These are phyloP conservation scores for Nannoperca australis DNA, from an alignment of 2,797 vertebrate genomes.

Conservation along the genomic window DNA sequence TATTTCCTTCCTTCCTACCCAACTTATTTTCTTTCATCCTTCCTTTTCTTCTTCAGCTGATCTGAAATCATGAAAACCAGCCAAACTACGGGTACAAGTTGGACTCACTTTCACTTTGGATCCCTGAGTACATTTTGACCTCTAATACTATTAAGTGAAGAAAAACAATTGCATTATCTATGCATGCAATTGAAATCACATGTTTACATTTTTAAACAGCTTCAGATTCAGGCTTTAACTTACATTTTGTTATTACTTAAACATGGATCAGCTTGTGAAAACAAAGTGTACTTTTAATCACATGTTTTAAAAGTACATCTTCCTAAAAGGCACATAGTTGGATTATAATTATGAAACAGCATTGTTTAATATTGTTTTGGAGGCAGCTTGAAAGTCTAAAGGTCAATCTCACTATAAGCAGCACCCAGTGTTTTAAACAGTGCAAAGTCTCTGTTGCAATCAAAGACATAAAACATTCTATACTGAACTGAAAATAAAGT, in stretches of 20 bases:
- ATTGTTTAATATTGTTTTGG: not conserved
- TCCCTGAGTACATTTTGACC: not conserved
- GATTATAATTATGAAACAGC: not conserved
- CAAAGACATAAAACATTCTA: not conserved
- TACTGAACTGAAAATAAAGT: not conserved
- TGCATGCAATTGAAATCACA: not conserved
- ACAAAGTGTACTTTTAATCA: not conserved
- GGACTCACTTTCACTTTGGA: not conserved
- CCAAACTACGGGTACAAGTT: not conserved
- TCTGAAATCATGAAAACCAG: not conserved
- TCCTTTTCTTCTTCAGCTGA: not conserved
- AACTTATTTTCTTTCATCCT: too few species aligned
- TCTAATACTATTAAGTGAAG: not conserved
- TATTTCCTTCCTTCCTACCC: not conserved
- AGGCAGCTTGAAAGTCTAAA: not conserved
- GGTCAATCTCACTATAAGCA: not conserved
- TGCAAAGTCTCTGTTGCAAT: constrained; percentile 25
- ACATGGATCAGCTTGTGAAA: not conserved
- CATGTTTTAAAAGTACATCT: not conserved
- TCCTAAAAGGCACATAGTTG: not conserved
- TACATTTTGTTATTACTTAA: not conserved
- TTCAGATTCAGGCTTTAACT: not conserved
- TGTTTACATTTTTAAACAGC: not conserved
- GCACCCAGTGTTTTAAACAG: not conserved
- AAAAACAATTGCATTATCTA: not conserved